Evolutionary conservation across 2,888 invertebrate genomes (phyloP).

Genomic region (Exocentrus adspersus): DNA sequence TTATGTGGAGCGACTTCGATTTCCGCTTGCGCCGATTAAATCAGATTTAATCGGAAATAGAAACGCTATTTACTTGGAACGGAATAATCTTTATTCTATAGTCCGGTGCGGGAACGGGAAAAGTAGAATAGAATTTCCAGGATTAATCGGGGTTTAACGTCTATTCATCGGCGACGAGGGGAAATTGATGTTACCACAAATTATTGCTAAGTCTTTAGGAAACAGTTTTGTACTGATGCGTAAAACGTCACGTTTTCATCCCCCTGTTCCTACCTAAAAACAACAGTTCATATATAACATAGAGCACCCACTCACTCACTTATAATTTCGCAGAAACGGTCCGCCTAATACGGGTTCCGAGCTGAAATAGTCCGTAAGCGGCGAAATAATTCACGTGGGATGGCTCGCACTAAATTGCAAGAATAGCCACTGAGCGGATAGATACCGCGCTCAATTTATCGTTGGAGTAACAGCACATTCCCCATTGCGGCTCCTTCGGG

Average conservation of each 20-base stretch:
- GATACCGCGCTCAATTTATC: not conserved
- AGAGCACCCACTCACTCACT: too few species aligned
- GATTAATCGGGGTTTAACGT: not conserved
- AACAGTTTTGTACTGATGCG: too few species aligned
- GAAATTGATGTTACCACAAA: too few species aligned
- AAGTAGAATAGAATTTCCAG: not conserved
- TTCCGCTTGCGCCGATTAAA: not conserved
- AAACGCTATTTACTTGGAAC: not conserved
- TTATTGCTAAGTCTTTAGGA: too few species aligned
- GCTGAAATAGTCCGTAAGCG: not conserved
- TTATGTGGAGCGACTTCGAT: not conserved
- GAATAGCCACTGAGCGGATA: not conserved
- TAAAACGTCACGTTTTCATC: too few species aligned
- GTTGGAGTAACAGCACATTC: too few species aligned
- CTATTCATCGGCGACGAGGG: not conserved
- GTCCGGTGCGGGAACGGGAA: not conserved
- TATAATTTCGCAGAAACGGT: not conserved
- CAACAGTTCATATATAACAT: too few species aligned
- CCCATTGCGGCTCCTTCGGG: too few species aligned
- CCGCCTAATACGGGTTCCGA: not conserved
- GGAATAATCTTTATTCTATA: not conserved
- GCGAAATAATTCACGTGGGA: not conserved
- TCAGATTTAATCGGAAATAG: conserved; percentile 3
- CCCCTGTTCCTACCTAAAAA: too few species aligned
- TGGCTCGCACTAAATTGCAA: not conserved